phyloP scores from a whole-genome alignment of 2,113 vertebrate genomes.

The Cnemophilus loriae region DNA sequence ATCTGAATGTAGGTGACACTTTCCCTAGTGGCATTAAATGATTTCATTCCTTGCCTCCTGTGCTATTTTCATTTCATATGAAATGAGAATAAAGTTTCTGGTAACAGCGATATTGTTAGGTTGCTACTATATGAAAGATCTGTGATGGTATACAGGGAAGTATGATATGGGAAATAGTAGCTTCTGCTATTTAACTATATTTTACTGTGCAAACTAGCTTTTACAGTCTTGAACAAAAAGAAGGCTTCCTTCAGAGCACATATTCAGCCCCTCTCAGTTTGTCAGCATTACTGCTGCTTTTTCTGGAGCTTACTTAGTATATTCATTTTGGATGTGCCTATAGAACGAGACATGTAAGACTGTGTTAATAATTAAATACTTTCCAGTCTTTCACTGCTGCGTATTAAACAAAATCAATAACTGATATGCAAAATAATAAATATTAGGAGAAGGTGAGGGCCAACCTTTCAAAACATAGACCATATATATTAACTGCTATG shows the following conservation, averaged over 20 bases:
- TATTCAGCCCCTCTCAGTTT: background rate
- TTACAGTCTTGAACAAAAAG: background rate
- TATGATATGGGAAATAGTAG: background rate
- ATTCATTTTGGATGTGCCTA: background rate
- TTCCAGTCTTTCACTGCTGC: background rate
- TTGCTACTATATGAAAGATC: background rate
- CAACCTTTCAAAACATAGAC: background rate
- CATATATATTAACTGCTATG: background rate
- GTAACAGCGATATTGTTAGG: background rate
- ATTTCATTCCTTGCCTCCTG: background rate
- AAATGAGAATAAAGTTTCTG: background rate
- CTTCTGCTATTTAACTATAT: background rate
- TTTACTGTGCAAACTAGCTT: background rate
- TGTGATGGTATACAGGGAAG: background rate
- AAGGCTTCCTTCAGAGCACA: background rate
- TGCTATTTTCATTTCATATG: background rate
- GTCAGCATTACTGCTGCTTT: background rate
- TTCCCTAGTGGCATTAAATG: background rate
- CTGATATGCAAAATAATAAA: background rate
- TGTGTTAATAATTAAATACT: background rate
- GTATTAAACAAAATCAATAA: background rate
- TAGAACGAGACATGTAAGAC: background rate
- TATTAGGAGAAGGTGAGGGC: background rate
- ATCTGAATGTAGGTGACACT: background rate
- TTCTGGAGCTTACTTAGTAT: background rate